Evolutionary conservation across 2,797 vertebrate species (phyloP).

Genomic region (Prionace glauca): DNA sequence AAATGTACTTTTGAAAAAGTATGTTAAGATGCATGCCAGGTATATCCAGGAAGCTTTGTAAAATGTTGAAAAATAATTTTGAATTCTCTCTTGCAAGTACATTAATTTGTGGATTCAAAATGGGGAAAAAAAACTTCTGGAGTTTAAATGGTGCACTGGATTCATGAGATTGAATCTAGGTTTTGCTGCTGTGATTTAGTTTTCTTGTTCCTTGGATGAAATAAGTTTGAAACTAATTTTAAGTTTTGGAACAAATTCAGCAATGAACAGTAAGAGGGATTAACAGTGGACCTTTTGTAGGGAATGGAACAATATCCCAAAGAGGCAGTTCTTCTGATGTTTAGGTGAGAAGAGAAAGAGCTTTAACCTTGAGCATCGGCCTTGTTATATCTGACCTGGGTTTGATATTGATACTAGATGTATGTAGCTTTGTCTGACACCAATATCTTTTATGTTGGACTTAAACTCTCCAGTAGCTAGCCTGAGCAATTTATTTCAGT

Average conservation of each 20-base stretch:
- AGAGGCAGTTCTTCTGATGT: background rate
- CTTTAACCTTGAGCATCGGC: background rate
- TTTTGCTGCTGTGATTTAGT: background rate
- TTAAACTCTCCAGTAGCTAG: background rate
- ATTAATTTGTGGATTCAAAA: background rate
- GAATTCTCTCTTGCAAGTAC: background rate
- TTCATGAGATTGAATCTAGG: background rate
- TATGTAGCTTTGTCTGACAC: background rate
- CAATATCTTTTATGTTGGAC: background rate
- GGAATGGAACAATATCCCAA: background rate
- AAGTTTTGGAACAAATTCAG: background rate
- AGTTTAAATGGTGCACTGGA: background rate
- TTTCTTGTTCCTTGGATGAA: background rate
- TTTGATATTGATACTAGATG: background rate
- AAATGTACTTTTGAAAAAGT: background rate
- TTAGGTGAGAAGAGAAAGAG: background rate
- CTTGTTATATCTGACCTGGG: background rate
- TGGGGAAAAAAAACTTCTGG: background rate
- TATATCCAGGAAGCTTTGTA: background rate
- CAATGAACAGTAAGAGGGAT: background rate
- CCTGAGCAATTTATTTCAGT: background rate
- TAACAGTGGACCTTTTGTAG: background rate
- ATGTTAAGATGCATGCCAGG: background rate
- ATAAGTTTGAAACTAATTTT: background rate
- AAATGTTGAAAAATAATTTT: background rate